A percentile compares a stretch with the other conserved stretches of the same genome.
Evolutionary conservation across 2,113 vertebrate genomes (phyloP).

Genomic region (Notarius lentiginosus): DNA sequence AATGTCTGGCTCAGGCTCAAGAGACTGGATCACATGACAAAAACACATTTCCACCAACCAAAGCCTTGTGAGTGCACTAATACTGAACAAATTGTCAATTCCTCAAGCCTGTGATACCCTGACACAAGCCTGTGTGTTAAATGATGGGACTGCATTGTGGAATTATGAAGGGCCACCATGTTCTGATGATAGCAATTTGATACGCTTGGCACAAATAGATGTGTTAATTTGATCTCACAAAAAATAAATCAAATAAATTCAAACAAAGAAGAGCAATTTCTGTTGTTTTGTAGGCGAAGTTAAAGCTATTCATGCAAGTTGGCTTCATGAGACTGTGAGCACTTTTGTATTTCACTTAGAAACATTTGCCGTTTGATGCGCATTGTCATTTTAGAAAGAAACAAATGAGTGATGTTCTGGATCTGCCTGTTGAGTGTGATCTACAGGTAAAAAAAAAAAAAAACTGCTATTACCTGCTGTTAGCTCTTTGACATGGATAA

Average conservation of each 20-base stretch:
- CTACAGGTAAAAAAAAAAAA: neutral
- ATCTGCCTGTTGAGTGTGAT: neutral
- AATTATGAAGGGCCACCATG: too few relatives aligned
- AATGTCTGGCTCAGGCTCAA: constrained; percentile 20
- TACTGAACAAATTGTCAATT: neutral
- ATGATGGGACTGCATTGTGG: neutral
- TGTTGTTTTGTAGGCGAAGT: neutral
- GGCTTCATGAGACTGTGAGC: neutral
- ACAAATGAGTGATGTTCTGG: neutral
- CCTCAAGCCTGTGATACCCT: neutral
- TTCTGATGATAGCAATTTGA: neutral
- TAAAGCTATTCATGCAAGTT: neutral
- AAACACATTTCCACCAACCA: neutral
- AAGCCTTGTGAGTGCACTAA: neutral
- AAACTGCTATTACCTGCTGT: neutral
- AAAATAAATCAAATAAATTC: neutral
- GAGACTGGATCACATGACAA: constrained; percentile 40
- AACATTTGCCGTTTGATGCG: neutral
- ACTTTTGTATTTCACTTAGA: neutral
- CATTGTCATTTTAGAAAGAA: neutral
- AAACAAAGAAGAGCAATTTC: neutral
- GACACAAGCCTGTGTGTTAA: too few relatives aligned
- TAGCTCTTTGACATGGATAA: constrained; percentile 47
- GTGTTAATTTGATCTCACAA: neutral
- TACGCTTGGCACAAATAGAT: neutral